Evolutionary conservation across 2,113 vertebrate species (phyloP).

Genomic region (Platichthys flesus): DNA sequence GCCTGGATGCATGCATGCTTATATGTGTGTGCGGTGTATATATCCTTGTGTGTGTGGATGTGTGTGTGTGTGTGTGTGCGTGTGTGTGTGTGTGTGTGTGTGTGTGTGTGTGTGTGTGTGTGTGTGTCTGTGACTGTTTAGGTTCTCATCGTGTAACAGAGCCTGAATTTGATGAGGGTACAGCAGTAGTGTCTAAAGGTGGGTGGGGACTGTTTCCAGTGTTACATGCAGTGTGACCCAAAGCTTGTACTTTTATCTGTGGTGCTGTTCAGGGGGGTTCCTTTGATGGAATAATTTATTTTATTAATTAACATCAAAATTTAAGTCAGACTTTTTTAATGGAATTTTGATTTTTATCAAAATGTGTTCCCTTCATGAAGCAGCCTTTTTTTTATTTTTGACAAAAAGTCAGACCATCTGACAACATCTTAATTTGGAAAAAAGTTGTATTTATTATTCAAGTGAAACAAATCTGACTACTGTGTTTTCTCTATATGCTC

Average conservation of each 20-base stretch:
- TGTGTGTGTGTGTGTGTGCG: slow-evolving; percentile 1
- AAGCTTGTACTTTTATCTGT: slow-evolving; percentile 49
- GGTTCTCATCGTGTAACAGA: slow-evolving; percentile 98
- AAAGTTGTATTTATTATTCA: too few species aligned
- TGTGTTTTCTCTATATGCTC: neutral
- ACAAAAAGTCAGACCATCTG: too few species aligned
- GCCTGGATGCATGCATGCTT: slow-evolving; percentile 46
- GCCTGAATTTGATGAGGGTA: slow-evolving; percentile 92
- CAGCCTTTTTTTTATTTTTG: too few species aligned
- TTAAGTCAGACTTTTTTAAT: too few species aligned
- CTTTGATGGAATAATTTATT: neutral
- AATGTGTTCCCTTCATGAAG: too few species aligned
- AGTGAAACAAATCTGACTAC: too few species aligned
- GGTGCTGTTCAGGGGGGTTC: neutral
- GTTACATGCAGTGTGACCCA: slow-evolving; percentile 45
- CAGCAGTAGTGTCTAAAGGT: slow-evolving; percentile 96
- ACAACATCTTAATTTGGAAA: too few species aligned
- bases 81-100: slow-evolving; percentile 52
- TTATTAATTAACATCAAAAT: too few species aligned
- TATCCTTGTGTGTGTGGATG: slow-evolving; percentile 1
- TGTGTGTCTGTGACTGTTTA: slow-evolving; percentile 85
- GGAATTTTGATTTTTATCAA: too few species aligned
- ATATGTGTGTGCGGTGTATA: slow-evolving; percentile 25
- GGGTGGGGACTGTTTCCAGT: slow-evolving; percentile 83
- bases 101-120: slow-evolving; percentile 6